Percentiles rank a stretch among this genome's conserved stretches.
Evolutionary conservation across 1,140 invertebrate genomes (phyloP).

Genomic region (Schlechtendalia chinensis): DNA sequence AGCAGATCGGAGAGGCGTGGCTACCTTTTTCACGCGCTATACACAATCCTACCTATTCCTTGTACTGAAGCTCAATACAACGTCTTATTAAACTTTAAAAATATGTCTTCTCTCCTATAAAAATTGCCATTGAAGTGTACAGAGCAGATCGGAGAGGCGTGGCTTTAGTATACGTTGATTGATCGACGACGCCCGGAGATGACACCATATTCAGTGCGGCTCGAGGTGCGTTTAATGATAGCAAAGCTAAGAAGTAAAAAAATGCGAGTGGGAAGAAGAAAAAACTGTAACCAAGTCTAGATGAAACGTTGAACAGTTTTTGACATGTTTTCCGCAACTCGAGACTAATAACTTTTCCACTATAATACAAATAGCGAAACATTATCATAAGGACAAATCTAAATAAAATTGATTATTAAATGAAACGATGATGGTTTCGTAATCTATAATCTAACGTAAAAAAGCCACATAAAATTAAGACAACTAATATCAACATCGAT

Average conservation of each 20-base stretch:
- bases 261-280: background rate
- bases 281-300: background rate
- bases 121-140: background rate
- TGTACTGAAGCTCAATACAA: conserved; percentile 10
- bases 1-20: background rate
- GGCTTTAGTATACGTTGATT: conserved; percentile 32
- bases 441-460: too few species aligned
- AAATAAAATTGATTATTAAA: background rate
- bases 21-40: too few species aligned
- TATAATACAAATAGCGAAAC: background rate
- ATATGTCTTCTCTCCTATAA: background rate
- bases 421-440: too few species aligned
- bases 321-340: conserved; percentile 8
- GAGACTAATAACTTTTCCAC: background rate
- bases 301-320: conserved; percentile 39
- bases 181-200: conserved; percentile 39
- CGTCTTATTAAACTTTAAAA: conserved; percentile 47
- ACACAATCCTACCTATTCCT: too few species aligned
- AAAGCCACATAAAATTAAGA: too few species aligned
- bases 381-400: background rate
- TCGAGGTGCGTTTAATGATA: conserved; percentile 20
- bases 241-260: conserved; percentile 17
- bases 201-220: conserved; percentile 20
- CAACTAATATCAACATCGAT: too few species aligned
- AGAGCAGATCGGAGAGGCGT: background rate